Evolutionary conservation across 2,113 vertebrate species (phyloP), one percentile per base, ranked within the genome.

Genomic region (Urocolius indicus): DNA sequence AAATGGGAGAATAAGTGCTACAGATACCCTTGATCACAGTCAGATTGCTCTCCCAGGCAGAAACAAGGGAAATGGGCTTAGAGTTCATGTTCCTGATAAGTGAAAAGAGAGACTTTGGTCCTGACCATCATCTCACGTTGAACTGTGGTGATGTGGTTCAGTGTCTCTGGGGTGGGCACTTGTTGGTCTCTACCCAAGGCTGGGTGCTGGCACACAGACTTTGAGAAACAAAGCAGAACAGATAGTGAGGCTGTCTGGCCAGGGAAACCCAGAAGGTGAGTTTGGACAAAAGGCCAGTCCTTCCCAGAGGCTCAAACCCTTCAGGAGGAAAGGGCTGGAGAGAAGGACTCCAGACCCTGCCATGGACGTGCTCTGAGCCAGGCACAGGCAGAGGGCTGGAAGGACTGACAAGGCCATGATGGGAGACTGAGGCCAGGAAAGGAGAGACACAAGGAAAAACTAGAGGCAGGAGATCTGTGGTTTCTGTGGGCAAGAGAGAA

Each of bases 1-100:
- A 54, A 92, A 94, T 48, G 74, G 74, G 69, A 85, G 77, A 94
- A 78, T 84, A 91, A 91, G 81, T 66, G 90, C 66, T 79, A 8
- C 66, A 90, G 94, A 87, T 68, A 48, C 1, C 9, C 23, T 5
- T n/a, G 74, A 73, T 87, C 49, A 3, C 61, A 58, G 80, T 36
- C 65, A 67, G 69, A 55, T 63, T 55, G 52, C 21, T 78, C 69
- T 12, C 55, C 29, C 76, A 68, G 84, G 12, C 77, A 89, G 62
- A 62, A 68, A 46, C 12, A 27, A 69, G 49, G 57, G 61, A 65
- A 43, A 14, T 0, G 4, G 41, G n/a, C 7, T 41, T 75, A 48
- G 66, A 48, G 36, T 13, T 74, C 67, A 32, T 48, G 63, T 48
- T 32, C 5, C 14, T 76, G 20, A 55, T 0, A 6, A 52, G 34